Conservation (phyloP, 2,797 vertebrate genomes). For the Nannoperca australis region DNA sequence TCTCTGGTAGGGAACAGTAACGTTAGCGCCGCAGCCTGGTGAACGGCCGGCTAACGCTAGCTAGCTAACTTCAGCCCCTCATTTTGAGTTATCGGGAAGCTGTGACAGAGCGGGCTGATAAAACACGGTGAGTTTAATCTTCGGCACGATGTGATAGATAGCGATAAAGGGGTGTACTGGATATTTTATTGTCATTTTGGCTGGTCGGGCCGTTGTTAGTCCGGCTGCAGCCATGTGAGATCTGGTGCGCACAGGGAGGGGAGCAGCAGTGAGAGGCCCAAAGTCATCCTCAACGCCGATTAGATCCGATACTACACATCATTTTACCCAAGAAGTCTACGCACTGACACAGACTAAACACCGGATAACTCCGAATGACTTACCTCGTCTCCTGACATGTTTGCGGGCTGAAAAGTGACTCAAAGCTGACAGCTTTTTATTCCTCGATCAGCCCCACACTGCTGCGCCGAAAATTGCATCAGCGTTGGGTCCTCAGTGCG, state of each 20-base stretch:
- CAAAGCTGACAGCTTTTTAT: conserved; percentile 38
- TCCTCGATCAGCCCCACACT: conserved; percentile 42
- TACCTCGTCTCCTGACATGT: conserved; percentile 87
- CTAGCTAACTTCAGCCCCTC: neutral
- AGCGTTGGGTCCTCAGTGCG: conserved; percentile 61
- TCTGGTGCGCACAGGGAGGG: conserved; percentile 45
- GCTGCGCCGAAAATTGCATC: conserved; percentile 75
- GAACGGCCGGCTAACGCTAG: conserved; percentile 33
- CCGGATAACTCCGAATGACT: neutral
- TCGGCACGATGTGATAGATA: accelerated
- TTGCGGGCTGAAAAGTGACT: conserved; percentile 36
- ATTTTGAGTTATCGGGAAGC: neutral
- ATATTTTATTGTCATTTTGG: neutral
- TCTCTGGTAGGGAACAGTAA: neutral
- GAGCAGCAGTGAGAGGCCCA: conserved; percentile 68
- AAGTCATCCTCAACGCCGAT: conserved; percentile 53
- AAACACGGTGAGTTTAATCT: accelerated
- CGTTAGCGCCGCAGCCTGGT: conserved; percentile 24
- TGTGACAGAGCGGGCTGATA: neutral
- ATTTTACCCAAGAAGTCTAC: neutral
- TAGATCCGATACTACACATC: neutral
- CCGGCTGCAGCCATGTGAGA: conserved; percentile 77
- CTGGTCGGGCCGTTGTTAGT: conserved; percentile 31
- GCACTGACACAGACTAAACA: accelerated
- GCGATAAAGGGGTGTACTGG: accelerated